Evolutionary conservation across 2,888 invertebrate species (phyloP), one percentile per base, ranked within the genome.

Genomic region (Melinaea menophilus): DNA sequence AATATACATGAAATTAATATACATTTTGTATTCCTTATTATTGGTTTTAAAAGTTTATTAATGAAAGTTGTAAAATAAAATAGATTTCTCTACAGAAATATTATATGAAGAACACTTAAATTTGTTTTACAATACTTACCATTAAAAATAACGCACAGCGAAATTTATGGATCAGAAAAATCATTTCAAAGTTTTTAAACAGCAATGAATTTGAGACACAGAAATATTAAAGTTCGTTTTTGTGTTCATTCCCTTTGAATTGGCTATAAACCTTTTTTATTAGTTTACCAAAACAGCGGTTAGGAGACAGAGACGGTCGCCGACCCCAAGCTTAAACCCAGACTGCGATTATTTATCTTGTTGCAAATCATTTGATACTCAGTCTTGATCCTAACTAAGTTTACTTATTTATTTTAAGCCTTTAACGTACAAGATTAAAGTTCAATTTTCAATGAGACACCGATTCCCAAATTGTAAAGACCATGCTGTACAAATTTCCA

Each of bases 271-370:
- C 65, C 55, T 67, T 63, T 65, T 67, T 67, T 67, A 67, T 67
- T 67, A 63, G 65, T 67, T 61, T 65, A 63, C 56, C 63, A 63
- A 65, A 65, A 65, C 59, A 65, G 35, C 51, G 65, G 57, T 61
- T 59, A 63, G 59, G 55, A 55, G 61, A 61, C 60, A 13, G 58
- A 62, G 64, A 41, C 64, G 59, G 65, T 61, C 58, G 45, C 59
- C 59, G 67, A 65, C 67, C 65, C 58, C 62, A 4, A 31, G 63
- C 54, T 65, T 45, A 66, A 58, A 54, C 31, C 59, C 65, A 65
- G 65, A 67, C 63, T 61, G 55, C 22, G 59, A 67, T 61, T 65
- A 68, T 66, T 64, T 66, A 68, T 64, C 68, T 59, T 60, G 64
- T 64, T 64, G 58, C 55, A 56, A 68, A 64, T 68, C 63, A 64